A percentile compares a stretch with the other conserved stretches of the same genome.
These are phyloP conservation scores for Petrocephalus sullivani DNA, from an alignment of 2,797 vertebrate species.

Conservation along the genomic window DNA sequence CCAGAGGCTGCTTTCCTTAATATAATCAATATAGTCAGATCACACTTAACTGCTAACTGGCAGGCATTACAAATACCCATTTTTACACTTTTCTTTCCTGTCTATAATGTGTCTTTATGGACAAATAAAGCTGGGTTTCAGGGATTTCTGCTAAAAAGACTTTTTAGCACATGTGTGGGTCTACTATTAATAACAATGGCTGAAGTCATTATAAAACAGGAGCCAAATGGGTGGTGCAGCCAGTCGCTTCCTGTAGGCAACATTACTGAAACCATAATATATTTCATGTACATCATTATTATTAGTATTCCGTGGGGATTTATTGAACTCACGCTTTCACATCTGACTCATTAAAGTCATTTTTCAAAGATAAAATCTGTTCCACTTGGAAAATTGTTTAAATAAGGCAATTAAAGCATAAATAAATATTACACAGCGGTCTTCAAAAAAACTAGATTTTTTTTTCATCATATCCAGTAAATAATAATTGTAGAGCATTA, in stretches of 20 bases:
- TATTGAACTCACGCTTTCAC: neutral
- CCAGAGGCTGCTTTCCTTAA: neutral
- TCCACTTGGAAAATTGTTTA: neutral
- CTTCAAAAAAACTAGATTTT: neutral
- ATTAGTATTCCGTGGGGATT: neutral
- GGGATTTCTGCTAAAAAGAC: neutral
- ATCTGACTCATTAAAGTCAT: neutral
- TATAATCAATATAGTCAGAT: neutral
- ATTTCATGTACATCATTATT: neutral
- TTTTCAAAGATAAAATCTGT: neutral
- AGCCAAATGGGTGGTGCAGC: conserved; percentile 25
- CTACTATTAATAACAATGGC: conserved; percentile 47
- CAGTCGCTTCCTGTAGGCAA: conserved; percentile 38
- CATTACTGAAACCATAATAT: neutral
- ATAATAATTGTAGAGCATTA: neutral
- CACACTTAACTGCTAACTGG: neutral
- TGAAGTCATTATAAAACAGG: conserved; percentile 42
- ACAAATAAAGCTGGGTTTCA: neutral
- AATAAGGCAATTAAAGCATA: neutral
- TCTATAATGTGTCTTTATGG: neutral
- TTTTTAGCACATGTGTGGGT: conserved; percentile 43
- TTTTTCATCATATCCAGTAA: neutral
- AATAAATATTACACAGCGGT: neutral
- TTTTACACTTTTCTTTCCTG: neutral
- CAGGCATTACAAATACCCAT: neutral